Base-by-base conservation (phyloP, 2,888 invertebrate species). In the Watsonalla cultraria region DNA sequence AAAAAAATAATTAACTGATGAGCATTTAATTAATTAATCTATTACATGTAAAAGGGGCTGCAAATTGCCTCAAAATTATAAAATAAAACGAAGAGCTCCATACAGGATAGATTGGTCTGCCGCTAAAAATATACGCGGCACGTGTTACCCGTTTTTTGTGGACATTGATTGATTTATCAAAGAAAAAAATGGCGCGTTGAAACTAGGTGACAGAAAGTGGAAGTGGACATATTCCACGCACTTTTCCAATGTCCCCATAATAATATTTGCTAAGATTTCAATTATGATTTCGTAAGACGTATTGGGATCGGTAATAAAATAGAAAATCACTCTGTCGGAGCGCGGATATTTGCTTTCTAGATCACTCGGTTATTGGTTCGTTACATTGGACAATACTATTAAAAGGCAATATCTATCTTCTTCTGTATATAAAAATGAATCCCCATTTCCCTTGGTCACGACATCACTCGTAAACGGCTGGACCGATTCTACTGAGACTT, bases 231-330 rank as follows among this genome's bases (percentile, higher is more conserved):
- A 47, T 54, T 51, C 34, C 14, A 8, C 24, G 15, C 47, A 46
- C 35, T 47, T 54, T 51, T 51, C 42, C 47, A 45, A 52, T 24
- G 33, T 47, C 46, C 45, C 45, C 37, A 45, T 51, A 45, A 48
- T 58, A 54, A 49, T 49, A 49, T 60, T 57, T 54, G 51, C 45
- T 56, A 51, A 68, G 68, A 68, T 68, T 68, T 64, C 68, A 68
- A 68, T 68, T 68, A 68, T 58, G 68, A 68, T 68, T 56, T 34
- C 47, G 33, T 14, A 58, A 61, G 60, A 60, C 6, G 56, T 51
- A 68, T 60, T 49, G 55, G 24, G 53, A 53, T 46, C 54, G 47
- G 53, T 61, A 57, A 64, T 52, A 60, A 24, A 61, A 62, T 58
- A 59, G 54, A 53, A 54, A 58, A 64, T 52, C 46, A 52, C 39